A percentile compares a stretch with the other conserved stretches of the same genome.
phyloP scores from a whole-genome alignment of 2,888 invertebrate species.

The Sericinus montela region DNA sequence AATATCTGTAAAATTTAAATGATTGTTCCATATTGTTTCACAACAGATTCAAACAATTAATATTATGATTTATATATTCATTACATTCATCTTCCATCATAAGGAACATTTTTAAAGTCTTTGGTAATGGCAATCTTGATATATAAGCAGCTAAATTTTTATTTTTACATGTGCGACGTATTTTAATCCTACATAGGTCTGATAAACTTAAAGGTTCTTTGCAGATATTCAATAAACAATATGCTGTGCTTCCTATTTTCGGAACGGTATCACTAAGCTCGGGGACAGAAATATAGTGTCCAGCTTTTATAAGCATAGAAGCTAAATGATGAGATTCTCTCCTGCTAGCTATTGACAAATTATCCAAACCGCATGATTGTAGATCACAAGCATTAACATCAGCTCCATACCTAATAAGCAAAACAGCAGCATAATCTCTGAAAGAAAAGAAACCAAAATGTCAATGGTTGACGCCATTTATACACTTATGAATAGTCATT shows the following conservation, averaged over 20 bases:
- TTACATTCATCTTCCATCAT: constrained; percentile 73
- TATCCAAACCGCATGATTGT: constrained; percentile 75
- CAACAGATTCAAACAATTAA: too few relatives aligned
- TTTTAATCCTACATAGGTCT: constrained; percentile 78
- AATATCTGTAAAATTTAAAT: too few relatives aligned
- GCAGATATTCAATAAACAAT: constrained; percentile 60
- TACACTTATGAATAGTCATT: constrained; percentile 10
- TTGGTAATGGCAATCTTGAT: constrained; percentile 73
- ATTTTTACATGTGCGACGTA: constrained; percentile 51
- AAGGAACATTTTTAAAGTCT: constrained; percentile 75
- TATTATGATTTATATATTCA: constrained; percentile 3
- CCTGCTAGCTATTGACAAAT: constrained; percentile 74
- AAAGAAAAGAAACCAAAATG: constrained; percentile 26
- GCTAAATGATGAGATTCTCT: constrained; percentile 46
- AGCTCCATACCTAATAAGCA: constrained; percentile 81
- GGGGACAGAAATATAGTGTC: constrained; percentile 39
- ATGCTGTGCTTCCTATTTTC: constrained; percentile 41
- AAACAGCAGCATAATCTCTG: constrained; percentile 73
- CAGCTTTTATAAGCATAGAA: constrained; percentile 61
- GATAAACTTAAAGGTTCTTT: constrained; percentile 72
- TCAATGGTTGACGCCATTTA: neutral
- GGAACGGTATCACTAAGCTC: constrained; percentile 28
- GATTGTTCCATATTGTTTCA: too few relatives aligned
- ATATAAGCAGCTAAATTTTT: constrained; percentile 57
- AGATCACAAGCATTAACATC: constrained; percentile 81